Evolutionary conservation across 2,888 invertebrate genomes (phyloP).

Genomic region (Pyrrhosoma nymphula): DNA sequence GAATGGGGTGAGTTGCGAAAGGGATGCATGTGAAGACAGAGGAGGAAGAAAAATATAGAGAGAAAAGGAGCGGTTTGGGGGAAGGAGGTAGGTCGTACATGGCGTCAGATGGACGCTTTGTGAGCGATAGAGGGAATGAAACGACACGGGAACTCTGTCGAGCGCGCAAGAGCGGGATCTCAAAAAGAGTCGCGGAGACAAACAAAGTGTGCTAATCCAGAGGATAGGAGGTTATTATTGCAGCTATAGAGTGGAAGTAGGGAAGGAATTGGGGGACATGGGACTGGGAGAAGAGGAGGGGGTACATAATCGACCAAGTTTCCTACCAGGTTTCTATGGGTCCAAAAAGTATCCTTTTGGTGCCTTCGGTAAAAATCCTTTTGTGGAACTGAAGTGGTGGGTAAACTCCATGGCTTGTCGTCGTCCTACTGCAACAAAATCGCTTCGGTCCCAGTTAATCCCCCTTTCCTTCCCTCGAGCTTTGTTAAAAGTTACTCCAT

Average conservation of each 20-base stretch:
- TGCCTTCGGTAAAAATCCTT: neutral
- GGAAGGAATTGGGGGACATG: neutral
- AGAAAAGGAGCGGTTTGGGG: neutral
- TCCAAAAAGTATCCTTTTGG: neutral
- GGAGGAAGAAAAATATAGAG: neutral
- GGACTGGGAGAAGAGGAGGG: neutral
- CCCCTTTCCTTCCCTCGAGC: neutral
- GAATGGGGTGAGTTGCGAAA: too few relatives aligned
- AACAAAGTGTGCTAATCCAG: neutral
- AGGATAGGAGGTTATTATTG: neutral
- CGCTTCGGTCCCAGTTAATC: neutral
- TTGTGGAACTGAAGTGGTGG: conserved; percentile 9
- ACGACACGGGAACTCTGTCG: neutral
- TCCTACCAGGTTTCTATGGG: neutral
- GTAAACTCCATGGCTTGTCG: neutral
- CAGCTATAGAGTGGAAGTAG: neutral
- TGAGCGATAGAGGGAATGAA: neutral
- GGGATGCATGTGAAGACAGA: neutral
- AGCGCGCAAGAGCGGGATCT: neutral
- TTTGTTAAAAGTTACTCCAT: neutral
- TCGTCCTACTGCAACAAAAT: neutral
- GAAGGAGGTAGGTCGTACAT: neutral
- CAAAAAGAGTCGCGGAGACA: neutral
- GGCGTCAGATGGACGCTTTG: neutral
- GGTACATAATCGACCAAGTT: neutral